Conservation (phyloP, 2,797 vertebrate species). For the Chelonia mydas region DNA sequence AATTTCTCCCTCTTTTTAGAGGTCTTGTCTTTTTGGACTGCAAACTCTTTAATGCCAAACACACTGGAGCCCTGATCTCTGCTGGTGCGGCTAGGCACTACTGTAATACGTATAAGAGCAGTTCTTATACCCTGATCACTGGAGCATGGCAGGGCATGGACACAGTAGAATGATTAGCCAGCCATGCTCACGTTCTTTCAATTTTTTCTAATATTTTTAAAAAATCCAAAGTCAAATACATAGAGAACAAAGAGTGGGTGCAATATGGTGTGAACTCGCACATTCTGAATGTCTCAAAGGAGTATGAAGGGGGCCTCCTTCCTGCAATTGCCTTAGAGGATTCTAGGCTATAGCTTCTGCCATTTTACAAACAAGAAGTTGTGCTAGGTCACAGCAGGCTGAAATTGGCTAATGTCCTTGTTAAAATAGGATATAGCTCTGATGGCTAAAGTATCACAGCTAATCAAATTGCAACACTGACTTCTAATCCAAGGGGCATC, state of each 20-base stretch:
- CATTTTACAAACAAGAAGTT: background rate
- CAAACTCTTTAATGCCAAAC: background rate
- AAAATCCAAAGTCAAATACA: background rate
- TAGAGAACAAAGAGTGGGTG: background rate
- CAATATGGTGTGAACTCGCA: too few relatives aligned
- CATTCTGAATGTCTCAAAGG: too few relatives aligned
- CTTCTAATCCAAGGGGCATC: background rate
- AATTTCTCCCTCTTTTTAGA: background rate
- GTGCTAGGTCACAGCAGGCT: background rate
- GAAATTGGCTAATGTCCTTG: background rate
- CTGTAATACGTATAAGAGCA: background rate
- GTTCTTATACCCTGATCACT: background rate
- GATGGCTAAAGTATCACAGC: background rate
- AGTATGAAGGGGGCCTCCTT: too few relatives aligned
- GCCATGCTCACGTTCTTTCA: background rate
- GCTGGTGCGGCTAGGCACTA: background rate
- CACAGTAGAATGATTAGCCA: background rate
- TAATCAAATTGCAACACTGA: too few relatives aligned
- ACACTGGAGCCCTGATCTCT: background rate
- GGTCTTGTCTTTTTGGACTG: background rate
- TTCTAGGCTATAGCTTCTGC: background rate
- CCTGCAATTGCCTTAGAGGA: background rate
- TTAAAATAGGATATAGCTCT: background rate
- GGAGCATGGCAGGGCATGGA: background rate
- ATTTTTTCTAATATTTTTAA: background rate